phyloP scores from a whole-genome alignment of 2,113 vertebrate species.

The Lampris incognitus region DNA sequence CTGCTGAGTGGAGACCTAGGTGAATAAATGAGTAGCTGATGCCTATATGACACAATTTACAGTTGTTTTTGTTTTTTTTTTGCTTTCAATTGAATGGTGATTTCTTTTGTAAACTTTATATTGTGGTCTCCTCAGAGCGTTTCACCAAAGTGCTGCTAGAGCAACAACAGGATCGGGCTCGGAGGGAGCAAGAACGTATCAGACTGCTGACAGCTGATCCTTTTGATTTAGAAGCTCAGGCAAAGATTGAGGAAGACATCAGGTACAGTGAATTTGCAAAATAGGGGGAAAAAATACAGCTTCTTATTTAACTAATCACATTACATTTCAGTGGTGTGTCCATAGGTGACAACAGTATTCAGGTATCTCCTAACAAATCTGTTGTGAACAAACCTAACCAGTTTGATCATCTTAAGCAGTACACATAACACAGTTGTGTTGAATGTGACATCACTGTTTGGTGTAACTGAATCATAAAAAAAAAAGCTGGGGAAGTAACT shows the following conservation, averaged over 20 bases:
- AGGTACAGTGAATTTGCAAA: constrained; percentile 80
- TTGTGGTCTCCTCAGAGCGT: constrained; percentile 82
- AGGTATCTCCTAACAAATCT: not conserved
- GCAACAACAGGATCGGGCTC: constrained; percentile 95
- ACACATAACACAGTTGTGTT: not conserved
- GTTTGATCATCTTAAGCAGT: not conserved
- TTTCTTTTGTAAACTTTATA: not conserved
- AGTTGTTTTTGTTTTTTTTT: not conserved
- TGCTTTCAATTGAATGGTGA: not conserved
- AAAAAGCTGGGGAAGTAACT: not conserved
- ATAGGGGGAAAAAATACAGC: not conserved
- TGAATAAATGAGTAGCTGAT: constrained; percentile 66
- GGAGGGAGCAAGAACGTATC: constrained; percentile 94
- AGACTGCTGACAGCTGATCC: constrained; percentile 95
- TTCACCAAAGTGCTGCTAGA: constrained; percentile 95
- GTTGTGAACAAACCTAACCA: no score
- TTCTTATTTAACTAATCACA: no score
- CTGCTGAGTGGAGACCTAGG: constrained; percentile 96
- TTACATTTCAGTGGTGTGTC: no score
- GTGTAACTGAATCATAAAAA: not conserved
- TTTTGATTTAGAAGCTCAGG: constrained; percentile 98
- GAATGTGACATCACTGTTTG: not conserved
- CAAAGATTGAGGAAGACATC: constrained; percentile 98
- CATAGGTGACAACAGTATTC: not conserved
- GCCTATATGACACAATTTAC: not conserved